Evolutionary conservation across 1,140 invertebrate genomes (phyloP), one percentile per base, ranked within the genome.

Genomic region (Hesperophylax magnus): DNA sequence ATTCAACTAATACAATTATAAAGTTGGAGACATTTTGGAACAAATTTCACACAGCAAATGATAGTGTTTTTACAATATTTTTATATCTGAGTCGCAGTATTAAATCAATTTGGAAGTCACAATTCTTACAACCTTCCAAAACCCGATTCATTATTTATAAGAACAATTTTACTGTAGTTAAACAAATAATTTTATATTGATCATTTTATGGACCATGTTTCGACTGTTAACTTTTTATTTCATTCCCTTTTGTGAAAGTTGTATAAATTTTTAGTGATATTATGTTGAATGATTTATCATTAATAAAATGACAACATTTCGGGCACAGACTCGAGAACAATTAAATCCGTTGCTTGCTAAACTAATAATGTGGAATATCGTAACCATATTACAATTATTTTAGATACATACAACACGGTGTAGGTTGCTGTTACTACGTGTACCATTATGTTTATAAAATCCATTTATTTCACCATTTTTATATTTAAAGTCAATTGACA

Each of bases 401-500:
- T 31, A 65, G 17, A 34, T 65, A 65, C 15, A 24, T 65, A 60
- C 17, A 60, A 76, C 31, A 58, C 18, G 77, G 61, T 78, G 61
- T 65, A 27, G 77, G 39, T 78, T 54, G n/a, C 77, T 78, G 61
- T 77, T 76, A 76, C 61, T 22, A 27, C 75, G 11, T 77, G 63
- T 78, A 78, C 77, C 61, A 80, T 75, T 75, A 47, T 80, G 71
- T 75, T 75, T 71, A 80, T 53, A 67, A 53, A 80, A 75, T 72
- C 34, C 54, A 79, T 72, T 79, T 79, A 79, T 79, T 79, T 79
- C 78, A 80, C 71, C 69, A 80, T 75, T 80, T 80, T 80, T 80
- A 63, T 63, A 54, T 75, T 58, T 75, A 80, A 80, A 75, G 78
- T 80, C 58, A 39, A 53, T n/a, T 65, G 69, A 75, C 78, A 75